Conservation (phyloP, 2,113 vertebrate genomes). For the Corythornis madagascariensis region DNA sequence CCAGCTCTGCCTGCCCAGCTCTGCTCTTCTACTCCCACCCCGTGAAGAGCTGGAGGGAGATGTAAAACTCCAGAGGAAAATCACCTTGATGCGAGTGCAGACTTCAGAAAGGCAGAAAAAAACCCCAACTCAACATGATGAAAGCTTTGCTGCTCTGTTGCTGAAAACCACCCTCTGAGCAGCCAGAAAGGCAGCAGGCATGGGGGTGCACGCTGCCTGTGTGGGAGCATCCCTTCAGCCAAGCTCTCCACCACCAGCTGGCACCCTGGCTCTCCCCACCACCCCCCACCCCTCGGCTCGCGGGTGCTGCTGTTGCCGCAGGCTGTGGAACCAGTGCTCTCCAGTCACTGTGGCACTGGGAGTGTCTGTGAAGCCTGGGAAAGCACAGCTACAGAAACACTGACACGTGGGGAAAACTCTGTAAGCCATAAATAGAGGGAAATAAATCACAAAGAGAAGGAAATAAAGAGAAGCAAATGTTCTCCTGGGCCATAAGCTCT, state of each 20-base stretch:
- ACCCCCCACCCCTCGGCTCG: neutral
- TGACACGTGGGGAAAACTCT: neutral
- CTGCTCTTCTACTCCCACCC: neutral
- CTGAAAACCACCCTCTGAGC: neutral
- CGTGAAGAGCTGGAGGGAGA: neutral
- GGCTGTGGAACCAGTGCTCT: neutral
- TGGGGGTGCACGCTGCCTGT: rapidly evolving
- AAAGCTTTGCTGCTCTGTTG: neutral
- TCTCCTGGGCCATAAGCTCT: neutral
- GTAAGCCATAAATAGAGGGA: neutral
- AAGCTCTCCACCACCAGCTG: neutral
- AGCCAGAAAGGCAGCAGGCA: neutral
- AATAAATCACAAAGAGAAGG: neutral
- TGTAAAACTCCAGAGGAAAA: neutral
- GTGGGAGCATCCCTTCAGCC: neutral
- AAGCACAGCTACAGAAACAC: neutral
- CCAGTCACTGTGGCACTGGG: rapidly evolving
- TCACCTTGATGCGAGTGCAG: neutral
- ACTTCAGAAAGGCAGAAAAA: neutral
- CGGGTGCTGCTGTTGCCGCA: rapidly evolving
- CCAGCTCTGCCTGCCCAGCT: neutral
- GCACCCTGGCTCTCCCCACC: neutral
- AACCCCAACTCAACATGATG: rapidly evolving
- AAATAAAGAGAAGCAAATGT: neutral
- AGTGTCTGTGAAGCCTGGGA: neutral